Evolutionary conservation across 2,113 vertebrate genomes (phyloP).

Genomic region (Sarotherodon lohbergeri): DNA sequence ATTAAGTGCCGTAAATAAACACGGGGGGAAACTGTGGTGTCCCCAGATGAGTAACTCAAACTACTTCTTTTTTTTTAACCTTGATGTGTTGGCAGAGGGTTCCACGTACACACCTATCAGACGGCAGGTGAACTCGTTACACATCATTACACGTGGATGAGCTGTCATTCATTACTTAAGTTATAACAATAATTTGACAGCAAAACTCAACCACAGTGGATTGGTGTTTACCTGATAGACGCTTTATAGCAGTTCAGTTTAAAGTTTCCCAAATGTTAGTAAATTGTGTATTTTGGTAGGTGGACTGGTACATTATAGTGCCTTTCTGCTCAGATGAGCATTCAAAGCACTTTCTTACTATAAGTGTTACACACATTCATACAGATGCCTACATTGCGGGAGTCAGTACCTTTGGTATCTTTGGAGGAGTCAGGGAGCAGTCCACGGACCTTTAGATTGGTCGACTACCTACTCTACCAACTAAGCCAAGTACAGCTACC

Average conservation of each 20-base stretch:
- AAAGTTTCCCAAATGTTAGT: background rate
- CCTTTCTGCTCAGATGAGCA: background rate
- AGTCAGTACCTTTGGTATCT: background rate
- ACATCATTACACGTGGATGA: constrained; percentile 9
- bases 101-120: background rate
- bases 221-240: background rate
- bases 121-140: background rate
- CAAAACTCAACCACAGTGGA: background rate
- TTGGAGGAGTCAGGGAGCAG: background rate
- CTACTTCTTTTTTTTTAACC: background rate
- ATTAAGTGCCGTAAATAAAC: no score
- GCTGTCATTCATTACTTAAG: background rate
- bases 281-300: background rate
- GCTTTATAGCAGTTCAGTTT: background rate
- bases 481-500: background rate
- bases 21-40: background rate
- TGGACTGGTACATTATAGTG: background rate
- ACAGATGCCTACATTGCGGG: background rate
- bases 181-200: background rate
- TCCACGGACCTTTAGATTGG: background rate
- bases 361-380: background rate
- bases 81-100: background rate
- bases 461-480: background rate
- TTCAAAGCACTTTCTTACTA: background rate
- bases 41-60: background rate